Evolutionary conservation across 2,113 vertebrate species (phyloP).

Genomic region (Malaclemys terrapin): DNA sequence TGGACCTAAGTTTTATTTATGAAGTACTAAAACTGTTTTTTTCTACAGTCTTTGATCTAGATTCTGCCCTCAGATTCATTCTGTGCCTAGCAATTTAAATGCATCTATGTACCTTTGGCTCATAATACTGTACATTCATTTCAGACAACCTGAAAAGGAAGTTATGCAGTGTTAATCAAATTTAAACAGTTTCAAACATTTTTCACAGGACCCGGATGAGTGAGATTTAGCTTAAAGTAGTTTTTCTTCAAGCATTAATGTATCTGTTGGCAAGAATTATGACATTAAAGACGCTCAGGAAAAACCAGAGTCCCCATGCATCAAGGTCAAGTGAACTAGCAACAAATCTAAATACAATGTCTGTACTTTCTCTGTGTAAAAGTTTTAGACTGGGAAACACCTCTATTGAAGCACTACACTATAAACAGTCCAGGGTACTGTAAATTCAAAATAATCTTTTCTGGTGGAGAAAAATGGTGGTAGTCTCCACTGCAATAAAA

Average conservation of each 20-base stretch:
- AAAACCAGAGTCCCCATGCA: background rate
- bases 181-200: slow-evolving; percentile 49
- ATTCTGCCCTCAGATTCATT: background rate
- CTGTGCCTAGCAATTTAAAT: background rate
- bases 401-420: background rate
- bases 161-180: slow-evolving; percentile 66
- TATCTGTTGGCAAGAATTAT: background rate
- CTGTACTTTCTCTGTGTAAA: background rate
- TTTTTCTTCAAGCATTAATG: too few relatives aligned
- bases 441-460: background rate
- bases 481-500: slow-evolving; percentile 38
- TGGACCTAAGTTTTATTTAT: fast-evolving
- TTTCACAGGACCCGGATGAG: slow-evolving; percentile 30
- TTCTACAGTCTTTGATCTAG: background rate
- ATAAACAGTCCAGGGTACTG: background rate
- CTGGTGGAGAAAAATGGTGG: background rate
- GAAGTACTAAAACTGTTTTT: background rate
- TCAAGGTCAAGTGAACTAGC: background rate
- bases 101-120: fast-evolving
- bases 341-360: background rate
- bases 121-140: background rate
- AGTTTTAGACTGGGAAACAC: background rate
- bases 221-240: slow-evolving; percentile 36
- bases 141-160: slow-evolving; percentile 29
- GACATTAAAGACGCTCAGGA: background rate